A percentile compares a stretch with the other conserved stretches of the same genome.
Conservation (phyloP, 2,888 invertebrate genomes). For the Rhyacophila evoluta region DNA sequence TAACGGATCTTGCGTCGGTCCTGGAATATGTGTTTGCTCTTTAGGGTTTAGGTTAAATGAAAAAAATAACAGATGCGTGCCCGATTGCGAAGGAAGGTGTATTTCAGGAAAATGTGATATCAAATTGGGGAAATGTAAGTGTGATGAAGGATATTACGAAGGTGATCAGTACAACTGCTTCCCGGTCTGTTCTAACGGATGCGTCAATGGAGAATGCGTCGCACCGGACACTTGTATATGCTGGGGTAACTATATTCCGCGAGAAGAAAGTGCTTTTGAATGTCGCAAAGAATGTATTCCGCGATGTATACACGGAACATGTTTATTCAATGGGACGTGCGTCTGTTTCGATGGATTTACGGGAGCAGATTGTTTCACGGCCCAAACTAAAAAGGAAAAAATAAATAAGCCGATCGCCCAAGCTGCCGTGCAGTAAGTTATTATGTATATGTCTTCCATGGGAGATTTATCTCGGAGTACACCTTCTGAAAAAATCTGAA, state of each 20-base stretch:
- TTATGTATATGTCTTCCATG: too few relatives aligned
- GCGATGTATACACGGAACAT: constrained; percentile 27
- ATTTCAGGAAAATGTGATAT: background rate
- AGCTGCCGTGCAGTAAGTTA: background rate
- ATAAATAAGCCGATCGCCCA: background rate
- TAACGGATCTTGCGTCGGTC: constrained; percentile 47
- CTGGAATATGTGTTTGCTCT: constrained; percentile 41
- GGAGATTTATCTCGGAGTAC: too few relatives aligned
- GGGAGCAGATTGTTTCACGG: constrained; percentile 29
- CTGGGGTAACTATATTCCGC: constrained; percentile 52
- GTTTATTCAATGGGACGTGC: constrained; percentile 59
- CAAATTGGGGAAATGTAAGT: constrained; percentile 55
- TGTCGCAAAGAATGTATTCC: constrained; percentile 18
- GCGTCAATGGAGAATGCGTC: constrained; percentile 55
- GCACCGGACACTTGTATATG: constrained; percentile 58
- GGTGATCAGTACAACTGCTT: constrained; percentile 51
- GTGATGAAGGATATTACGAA: constrained; percentile 57
- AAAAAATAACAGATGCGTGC: background rate
- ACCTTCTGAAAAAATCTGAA: too few relatives aligned
- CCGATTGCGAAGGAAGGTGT: background rate
- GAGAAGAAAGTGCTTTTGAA: background rate
- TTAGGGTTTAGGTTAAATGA: background rate
- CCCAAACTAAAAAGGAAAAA: background rate
- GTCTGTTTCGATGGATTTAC: constrained; percentile 58
- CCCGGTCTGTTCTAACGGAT: constrained; percentile 47